A percentile compares a stretch with the other conserved stretches of the same genome.
Conservation (phyloP, 2,113 vertebrate genomes). For the Lagopus muta region DNA sequence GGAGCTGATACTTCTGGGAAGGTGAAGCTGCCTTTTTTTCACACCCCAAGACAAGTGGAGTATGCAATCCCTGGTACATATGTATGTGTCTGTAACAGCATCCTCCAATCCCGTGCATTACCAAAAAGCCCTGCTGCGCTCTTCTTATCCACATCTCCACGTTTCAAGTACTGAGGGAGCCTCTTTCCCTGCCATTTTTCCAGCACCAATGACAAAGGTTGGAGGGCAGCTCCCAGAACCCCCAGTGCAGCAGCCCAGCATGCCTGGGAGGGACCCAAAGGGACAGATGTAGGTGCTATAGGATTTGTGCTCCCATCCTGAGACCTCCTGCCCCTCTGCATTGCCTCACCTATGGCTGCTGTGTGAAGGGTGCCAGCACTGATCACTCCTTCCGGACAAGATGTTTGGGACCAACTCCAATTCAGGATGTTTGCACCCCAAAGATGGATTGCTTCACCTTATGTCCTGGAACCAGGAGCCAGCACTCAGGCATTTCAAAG, state of each 20-base stretch:
- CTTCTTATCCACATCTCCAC: neutral
- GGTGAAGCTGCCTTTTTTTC: neutral
- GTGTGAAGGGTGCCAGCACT: neutral
- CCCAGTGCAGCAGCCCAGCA: neutral
- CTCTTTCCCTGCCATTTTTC: neutral
- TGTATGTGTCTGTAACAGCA: neutral
- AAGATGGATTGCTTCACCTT: neutral
- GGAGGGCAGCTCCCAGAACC: neutral
- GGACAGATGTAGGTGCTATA: neutral
- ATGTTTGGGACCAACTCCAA: neutral
- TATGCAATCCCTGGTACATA: neutral
- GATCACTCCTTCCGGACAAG: neutral
- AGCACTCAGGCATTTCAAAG: neutral
- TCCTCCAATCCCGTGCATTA: too few relatives aligned
- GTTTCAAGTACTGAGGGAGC: neutral
- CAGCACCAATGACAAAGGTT: neutral
- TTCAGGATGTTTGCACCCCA: neutral
- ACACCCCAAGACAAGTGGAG: neutral
- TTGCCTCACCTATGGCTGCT: neutral
- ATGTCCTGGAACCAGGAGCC: neutral
- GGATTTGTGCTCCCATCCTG: neutral
- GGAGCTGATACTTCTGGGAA: neutral
- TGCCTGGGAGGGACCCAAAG: too few relatives aligned
- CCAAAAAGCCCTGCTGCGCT: neutral
- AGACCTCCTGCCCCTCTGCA: neutral